Percentiles rank a stretch among this genome's conserved stretches.
phyloP scores from a whole-genome alignment of 2,888 invertebrate species.

The Plagiodera versicolora region DNA sequence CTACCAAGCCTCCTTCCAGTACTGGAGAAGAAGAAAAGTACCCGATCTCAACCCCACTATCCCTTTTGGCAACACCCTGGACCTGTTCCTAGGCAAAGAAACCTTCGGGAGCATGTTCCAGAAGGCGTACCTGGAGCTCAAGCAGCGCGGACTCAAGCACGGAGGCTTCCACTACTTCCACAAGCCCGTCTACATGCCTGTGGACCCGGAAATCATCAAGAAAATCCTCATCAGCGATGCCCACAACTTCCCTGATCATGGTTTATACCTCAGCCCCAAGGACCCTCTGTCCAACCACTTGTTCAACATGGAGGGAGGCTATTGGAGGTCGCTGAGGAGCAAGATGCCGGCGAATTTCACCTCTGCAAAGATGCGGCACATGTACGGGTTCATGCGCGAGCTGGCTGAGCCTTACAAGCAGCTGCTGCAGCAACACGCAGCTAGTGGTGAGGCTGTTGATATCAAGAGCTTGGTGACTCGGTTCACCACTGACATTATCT shows the following conservation, averaged over 20 bases:
- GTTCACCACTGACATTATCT: conserved; percentile 62
- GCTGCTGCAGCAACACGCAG: conserved; percentile 19
- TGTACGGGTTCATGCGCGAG: conserved; percentile 41
- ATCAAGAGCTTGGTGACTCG: conserved; percentile 33
- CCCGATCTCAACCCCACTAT: conserved; percentile 30
- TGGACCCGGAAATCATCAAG: conserved; percentile 43
- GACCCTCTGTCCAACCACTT: conserved; percentile 53
- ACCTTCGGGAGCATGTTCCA: conserved; percentile 34
- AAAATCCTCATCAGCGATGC: conserved; percentile 63
- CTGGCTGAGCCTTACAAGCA: conserved; percentile 22
- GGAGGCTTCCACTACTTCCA: conserved; percentile 52
- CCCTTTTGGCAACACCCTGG: conserved; percentile 38
- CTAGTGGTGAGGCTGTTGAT: conserved; percentile 14
- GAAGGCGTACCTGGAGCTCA: conserved; percentile 31
- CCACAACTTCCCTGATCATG: conserved; percentile 39
- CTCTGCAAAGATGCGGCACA: conserved; percentile 50
- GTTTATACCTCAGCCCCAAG: conserved; percentile 28
- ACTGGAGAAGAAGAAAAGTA: conserved; percentile 36
- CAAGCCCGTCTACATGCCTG: conserved; percentile 39
- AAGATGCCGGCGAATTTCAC: conserved; percentile 41
- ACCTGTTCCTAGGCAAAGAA: conserved; percentile 26
- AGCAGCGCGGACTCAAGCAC: conserved; percentile 36
- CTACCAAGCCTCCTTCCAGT: conserved; percentile 63
- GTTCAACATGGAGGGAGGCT: conserved; percentile 51
- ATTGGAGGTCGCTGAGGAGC: conserved; percentile 50